Evolutionary conservation across 1,140 invertebrate genomes (phyloP), one percentile per base, ranked within the genome.

Genomic region (Megalopta genalis): DNA sequence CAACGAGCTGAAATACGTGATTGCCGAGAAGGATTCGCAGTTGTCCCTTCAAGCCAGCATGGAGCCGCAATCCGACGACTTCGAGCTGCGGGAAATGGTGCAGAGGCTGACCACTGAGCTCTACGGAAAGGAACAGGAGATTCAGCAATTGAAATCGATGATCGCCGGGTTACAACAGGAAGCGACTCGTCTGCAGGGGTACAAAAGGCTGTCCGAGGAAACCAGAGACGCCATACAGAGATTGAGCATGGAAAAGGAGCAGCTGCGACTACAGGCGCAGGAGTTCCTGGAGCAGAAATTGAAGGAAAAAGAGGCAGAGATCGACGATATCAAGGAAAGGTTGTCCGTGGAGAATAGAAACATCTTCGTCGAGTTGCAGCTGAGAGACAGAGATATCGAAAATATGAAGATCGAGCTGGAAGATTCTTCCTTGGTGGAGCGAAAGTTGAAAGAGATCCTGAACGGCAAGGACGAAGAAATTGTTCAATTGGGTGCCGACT

Each of bases 21-120:
- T 91, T 37, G 80, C 76, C 4, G 89, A 91, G 25, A 91, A 90
- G 39, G 89, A 91, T 2, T 86, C 89, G 2, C 89, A 91, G 46
- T 66, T 92, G 10, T 72, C 52, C n/a, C 62, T 87, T 0, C 86
- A 87, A 10, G 71, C 70, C 9, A 87, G 74, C 46, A 77, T 86
- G 37, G 88, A 90, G 12, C 82, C 77, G 9, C 86, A 82, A 2
- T 82, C 86, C 0, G 85, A 86, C 0, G 90, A 91, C 8, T 84
- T 85, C 6, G 87, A 88, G 21, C n/a, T 86, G 10, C 80, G 77
- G 10, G 86, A 90, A 39, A 87, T 72, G 1, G 59, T 87, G 1
- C 86, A 90, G 37, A 85, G 81, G 21, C 27, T 90, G 39, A 90
- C 86, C 9, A 32, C 37, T 1, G 87, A 91, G n/a, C 37, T 91